Evolutionary conservation across 2,797 vertebrate genomes (phyloP).

Genomic region (Lutjanus campechanus): DNA sequence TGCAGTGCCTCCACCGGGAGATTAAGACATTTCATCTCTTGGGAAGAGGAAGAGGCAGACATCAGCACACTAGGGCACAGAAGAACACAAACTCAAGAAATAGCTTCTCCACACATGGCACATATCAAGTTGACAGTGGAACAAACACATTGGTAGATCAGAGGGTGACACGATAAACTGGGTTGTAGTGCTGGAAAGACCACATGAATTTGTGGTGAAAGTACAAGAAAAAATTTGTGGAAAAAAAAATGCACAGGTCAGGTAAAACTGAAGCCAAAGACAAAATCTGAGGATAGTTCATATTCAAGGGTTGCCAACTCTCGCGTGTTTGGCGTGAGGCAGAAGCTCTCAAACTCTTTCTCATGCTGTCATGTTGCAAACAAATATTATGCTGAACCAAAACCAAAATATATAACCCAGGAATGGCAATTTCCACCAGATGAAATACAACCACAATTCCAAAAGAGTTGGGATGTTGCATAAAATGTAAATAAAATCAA

Average conservation of each 20-base stretch:
- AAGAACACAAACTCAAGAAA: constrained; percentile 27
- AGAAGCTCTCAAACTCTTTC: neutral
- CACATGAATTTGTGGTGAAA: neutral
- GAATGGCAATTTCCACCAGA: neutral
- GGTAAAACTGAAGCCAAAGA: neutral
- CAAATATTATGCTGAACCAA: constrained; percentile 5
- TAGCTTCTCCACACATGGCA: constrained; percentile 5
- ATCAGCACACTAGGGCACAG: constrained; percentile 20
- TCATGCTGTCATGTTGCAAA: constrained; percentile 15
- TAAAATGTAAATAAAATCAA: too few relatives aligned
- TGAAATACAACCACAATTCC: neutral
- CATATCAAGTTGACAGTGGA: constrained; percentile 2
- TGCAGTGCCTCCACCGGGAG: constrained; percentile 14
- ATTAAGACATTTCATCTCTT: constrained; percentile 43
- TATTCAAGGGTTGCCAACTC: neutral
- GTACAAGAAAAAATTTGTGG: neutral
- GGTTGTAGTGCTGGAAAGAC: neutral
- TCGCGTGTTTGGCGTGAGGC: neutral
- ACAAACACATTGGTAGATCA: constrained; percentile 4
- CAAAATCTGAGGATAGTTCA: neutral
- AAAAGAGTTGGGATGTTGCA: too few relatives aligned
- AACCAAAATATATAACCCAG: neutral
- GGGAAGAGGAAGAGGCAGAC: constrained; percentile 26
- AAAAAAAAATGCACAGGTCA: neutral
- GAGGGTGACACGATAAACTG: neutral